Base-by-base conservation (phyloP, 2,888 invertebrate species). In the Acanthosoma haemorrhoidale region DNA sequence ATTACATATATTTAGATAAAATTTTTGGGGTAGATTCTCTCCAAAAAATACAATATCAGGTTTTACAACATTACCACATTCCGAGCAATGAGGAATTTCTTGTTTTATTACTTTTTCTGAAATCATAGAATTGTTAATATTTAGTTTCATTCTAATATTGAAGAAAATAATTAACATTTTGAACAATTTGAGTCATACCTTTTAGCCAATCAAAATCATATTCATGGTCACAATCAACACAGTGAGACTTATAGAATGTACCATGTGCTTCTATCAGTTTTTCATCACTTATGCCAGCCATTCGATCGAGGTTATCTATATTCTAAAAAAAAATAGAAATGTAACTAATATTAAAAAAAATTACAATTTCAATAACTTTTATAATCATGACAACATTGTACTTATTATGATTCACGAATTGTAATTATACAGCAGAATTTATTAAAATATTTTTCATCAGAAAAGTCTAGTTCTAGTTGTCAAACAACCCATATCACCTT, bases 41-140 rank as follows among this genome's bases (percentile, higher is more conserved):
- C 96, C 96, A 80, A 96, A 98, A 82, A 98, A 96, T 11, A 96
- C 90, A 76, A 98, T 94, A 78, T 97, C 96, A 9, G 96, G 96
- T 79, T 97, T 96, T 0, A 97, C 91, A 4, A 94, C 82, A 0
- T 89, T 89, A 57, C 83, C 81, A 77, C 94, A 94, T 41, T 83
- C 81, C 2, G 85, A 84, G 78, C 96, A 96, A 43, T 84, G 87
- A 13, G 95, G 94, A 71, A 95, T 84, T 73, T 84, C 81, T 76
- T 89, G 90, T 1, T 85, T 81, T 74, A 91, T 85, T 71, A 92
- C 91, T 78, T 86, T 84, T 21, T 29, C 59, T 59, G 15, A 3
- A 58, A 58, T 18, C n/a, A n/a, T n/a, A n/a, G n/a, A n/a, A n/a
- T n/a, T n/a, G n/a, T n/a, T n/a, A n/a, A n/a, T n/a, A n/a, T n/a